phyloP scores from a whole-genome alignment of 2,888 invertebrate genomes.

The Sturmia bella region DNA sequence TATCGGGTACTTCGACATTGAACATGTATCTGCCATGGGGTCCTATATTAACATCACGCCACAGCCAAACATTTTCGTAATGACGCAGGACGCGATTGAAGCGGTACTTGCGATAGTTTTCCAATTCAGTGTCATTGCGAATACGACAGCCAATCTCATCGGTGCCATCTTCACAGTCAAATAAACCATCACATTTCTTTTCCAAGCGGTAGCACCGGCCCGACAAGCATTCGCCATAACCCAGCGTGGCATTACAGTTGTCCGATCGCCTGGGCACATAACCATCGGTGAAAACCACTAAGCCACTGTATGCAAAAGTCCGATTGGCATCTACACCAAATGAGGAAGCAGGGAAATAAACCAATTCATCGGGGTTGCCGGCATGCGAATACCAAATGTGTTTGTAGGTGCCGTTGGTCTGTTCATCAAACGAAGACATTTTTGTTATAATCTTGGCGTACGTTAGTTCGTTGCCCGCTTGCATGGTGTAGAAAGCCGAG shows the following conservation, averaged over 20 bases:
- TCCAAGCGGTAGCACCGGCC: conserved; percentile 89
- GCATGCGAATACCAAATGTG: conserved; percentile 93
- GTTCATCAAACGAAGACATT: conserved; percentile 93
- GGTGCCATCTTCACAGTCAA: conserved; percentile 92
- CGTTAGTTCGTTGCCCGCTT: conserved; percentile 94
- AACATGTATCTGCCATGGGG: conserved; percentile 95
- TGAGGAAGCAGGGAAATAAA: conserved; percentile 93
- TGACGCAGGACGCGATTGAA: conserved; percentile 94
- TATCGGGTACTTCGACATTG: conserved; percentile 90
- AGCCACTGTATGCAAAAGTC: conserved; percentile 94
- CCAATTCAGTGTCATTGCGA: conserved; percentile 86
- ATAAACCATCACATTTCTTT: conserved; percentile 89
- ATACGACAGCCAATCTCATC: conserved; percentile 90
- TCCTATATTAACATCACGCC: conserved; percentile 96
- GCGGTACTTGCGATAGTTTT: conserved; percentile 88
- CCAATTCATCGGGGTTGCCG: conserved; percentile 90
- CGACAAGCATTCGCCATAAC: conserved; percentile 90
- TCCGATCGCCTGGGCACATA: conserved; percentile 86
- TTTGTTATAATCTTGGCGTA: conserved; percentile 93
- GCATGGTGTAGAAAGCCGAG: conserved; percentile 94
- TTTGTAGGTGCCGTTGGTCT: conserved; percentile 91
- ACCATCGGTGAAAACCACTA: conserved; percentile 95
- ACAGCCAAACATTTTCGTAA: conserved; percentile 97
- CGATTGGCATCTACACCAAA: conserved; percentile 96
- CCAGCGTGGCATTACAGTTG: conserved; percentile 88